phyloP scores from a whole-genome alignment of 2,113 vertebrate species.

The Scomber scombrus region DNA sequence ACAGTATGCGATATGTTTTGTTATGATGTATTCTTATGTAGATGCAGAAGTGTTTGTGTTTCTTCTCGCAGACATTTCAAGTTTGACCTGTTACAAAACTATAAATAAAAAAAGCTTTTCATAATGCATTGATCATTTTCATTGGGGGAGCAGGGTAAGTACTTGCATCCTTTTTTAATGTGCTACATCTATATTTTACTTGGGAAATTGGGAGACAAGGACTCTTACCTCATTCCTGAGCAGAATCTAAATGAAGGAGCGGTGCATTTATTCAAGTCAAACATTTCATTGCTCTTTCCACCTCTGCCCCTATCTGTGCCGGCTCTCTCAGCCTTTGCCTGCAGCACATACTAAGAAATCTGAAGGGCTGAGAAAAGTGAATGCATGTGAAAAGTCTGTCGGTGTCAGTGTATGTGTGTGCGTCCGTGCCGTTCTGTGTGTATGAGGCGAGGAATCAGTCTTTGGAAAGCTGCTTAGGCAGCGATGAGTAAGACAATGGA shows the following conservation, averaged over 20 bases:
- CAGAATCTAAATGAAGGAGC: conserved; percentile 49
- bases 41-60: neutral
- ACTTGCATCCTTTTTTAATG: neutral
- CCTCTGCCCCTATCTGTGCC: conserved; percentile 32
- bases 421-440: conserved; percentile 24
- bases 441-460: conserved; percentile 36
- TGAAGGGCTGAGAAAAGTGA: conserved; percentile 18
- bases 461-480: conserved; percentile 70
- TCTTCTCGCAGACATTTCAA: neutral
- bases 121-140: neutral
- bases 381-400: conserved; percentile 24
- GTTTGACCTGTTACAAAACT: conserved; percentile 3
- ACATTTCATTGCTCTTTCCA: conserved; percentile 44
- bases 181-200: conserved; percentile 40
- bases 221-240: neutral
- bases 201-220: neutral
- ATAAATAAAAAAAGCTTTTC: neutral
- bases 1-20: neutral
- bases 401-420: conserved; percentile 8
- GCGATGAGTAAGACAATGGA: conserved; percentile 69
- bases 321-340: conserved; percentile 24
- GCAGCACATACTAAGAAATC: conserved; percentile 18
- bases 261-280: conserved; percentile 39
- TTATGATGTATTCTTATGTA: neutral
- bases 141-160: neutral